A percentile compares a stretch with the other conserved stretches of the same genome.
These are phyloP conservation scores for Dione juno DNA, from an alignment of 2,888 invertebrate genomes.

Conservation along the genomic window DNA sequence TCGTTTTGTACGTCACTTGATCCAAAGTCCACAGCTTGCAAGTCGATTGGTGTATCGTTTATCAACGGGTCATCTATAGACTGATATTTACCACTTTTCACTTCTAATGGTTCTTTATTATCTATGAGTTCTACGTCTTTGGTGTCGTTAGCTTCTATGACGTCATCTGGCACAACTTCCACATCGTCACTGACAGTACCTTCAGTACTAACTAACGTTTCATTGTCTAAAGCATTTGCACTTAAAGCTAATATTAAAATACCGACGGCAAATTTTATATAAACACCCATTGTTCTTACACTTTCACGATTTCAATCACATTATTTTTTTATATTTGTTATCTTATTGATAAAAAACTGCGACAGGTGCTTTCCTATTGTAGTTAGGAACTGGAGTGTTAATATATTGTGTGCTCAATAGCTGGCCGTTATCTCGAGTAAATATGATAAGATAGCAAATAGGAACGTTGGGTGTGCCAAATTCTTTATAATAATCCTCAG, in stretches of 20 bases:
- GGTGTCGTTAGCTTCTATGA: constrained; percentile 44
- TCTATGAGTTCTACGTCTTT: constrained; percentile 61
- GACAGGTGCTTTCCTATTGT: constrained; percentile 71
- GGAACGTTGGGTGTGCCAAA: constrained; percentile 82
- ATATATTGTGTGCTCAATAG: constrained; percentile 73
- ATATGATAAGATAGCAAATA: constrained; percentile 81
- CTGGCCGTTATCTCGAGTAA: constrained; percentile 72
- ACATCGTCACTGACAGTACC: constrained; percentile 55
- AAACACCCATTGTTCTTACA: constrained; percentile 69
- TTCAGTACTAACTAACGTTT: constrained; percentile 58
- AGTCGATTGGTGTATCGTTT: constrained; percentile 59
- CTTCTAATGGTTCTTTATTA: constrained; percentile 56
- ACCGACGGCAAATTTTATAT: constrained; percentile 61
- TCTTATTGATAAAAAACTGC: constrained; percentile 58
- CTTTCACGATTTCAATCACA: constrained; percentile 61
- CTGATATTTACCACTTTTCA: constrained; percentile 75
- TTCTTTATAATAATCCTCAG: constrained; percentile 78
- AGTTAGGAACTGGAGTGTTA: constrained; percentile 65
- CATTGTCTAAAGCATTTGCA: constrained; percentile 71
- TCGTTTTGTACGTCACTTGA: constrained; percentile 62
- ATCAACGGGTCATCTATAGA: constrained; percentile 61
- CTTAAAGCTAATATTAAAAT: constrained; percentile 63
- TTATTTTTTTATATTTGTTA: constrained; percentile 60
- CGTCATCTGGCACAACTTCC: constrained; percentile 43
- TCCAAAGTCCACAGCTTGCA: constrained; percentile 61